Evolutionary conservation across 35 echinoderm and acorn worm genomes (phyloP), one percentile per base, ranked within the genome.

Genomic region (Heliocidaris erythrogramma): DNA sequence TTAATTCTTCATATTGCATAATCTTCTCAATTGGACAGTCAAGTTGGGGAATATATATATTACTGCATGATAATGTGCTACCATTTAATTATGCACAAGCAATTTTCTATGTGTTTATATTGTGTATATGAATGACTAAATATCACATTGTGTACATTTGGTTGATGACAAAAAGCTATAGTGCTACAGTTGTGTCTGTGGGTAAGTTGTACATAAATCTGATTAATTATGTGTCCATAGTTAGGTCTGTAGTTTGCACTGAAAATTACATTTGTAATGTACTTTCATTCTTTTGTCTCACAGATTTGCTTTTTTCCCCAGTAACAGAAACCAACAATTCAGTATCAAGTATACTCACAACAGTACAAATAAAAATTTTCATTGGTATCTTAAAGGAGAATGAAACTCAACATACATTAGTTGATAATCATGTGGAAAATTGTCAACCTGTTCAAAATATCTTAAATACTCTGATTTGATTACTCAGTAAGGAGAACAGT

Each of bases 161-260:
- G 87, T 32, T 89, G 14, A 89, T 12, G 29, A 47, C 31, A 89
- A 18, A 89, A 89, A 89, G 87, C 31, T 47, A 89, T 32, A 35
- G 87, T 89, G 87, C 87, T 89, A 47, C 12, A 31, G 47, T 89
- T 89, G 87, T 89, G 87, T 47, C 27, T 89, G 47, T 89, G 31
- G 87, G 87, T 89, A 32, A 89, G 47, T 89, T 89, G 87, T 89
- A 89, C 21, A 89, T 89, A 89, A 32, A 89, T 47, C 31, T 47
- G 47, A 89, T 47, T 89, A 89, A 47, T 89, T 89, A 89, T 89
- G 87, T 89, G 87, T 89, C 87, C 24, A 89, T 89, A 89, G 87
- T 31, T 89, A 89, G 87, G 17, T 4, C 31, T 89, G 31, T 89
- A 89, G 87, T 32, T 89, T 35, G 87, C 87, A 89, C 87, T 47